A percentile compares a stretch with the other conserved stretches of the same genome.
Conservation (phyloP, 2,888 invertebrate species). For the Diarsia brunnea region DNA sequence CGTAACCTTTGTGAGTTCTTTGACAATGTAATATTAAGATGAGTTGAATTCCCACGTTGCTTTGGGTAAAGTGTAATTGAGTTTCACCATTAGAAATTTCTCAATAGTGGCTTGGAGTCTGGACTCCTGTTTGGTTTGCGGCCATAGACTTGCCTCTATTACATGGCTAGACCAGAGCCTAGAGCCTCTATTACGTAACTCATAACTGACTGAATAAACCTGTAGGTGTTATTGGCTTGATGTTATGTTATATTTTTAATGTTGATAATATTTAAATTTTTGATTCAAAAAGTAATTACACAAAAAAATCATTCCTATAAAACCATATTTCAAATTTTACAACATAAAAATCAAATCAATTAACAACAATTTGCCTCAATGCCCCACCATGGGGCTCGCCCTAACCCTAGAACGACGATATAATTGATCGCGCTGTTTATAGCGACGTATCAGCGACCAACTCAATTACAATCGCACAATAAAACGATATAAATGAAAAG, state of each 20-base stretch:
- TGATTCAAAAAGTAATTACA: too few species aligned
- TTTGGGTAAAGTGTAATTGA: not conserved
- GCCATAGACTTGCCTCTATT: not conserved
- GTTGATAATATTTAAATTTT: not conserved
- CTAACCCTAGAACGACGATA: constrained; percentile 41
- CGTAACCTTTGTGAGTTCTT: not conserved
- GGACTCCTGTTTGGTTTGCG: not conserved
- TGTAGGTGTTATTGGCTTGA: not conserved
- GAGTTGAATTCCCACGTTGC: not conserved
- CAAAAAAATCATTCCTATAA: not conserved
- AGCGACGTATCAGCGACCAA: constrained; percentile 52
- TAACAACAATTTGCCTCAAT: constrained; percentile 22
- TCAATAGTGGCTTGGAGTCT: not conserved
- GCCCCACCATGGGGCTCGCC: constrained; percentile 13
- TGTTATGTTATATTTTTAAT: not conserved
- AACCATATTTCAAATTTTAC: not conserved
- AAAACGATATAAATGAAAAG: constrained; percentile 67
- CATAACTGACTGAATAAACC: not conserved
- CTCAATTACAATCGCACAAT: constrained; percentile 70
- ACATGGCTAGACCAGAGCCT: too few species aligned
- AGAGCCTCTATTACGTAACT: too few species aligned
- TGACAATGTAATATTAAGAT: not conserved
- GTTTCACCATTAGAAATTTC: not conserved
- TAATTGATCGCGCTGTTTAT: constrained; percentile 56
- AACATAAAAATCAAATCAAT: constrained; percentile 15